Evolutionary conservation across 2,113 vertebrate genomes (phyloP).

Genomic region (Ellobius talpinus): DNA sequence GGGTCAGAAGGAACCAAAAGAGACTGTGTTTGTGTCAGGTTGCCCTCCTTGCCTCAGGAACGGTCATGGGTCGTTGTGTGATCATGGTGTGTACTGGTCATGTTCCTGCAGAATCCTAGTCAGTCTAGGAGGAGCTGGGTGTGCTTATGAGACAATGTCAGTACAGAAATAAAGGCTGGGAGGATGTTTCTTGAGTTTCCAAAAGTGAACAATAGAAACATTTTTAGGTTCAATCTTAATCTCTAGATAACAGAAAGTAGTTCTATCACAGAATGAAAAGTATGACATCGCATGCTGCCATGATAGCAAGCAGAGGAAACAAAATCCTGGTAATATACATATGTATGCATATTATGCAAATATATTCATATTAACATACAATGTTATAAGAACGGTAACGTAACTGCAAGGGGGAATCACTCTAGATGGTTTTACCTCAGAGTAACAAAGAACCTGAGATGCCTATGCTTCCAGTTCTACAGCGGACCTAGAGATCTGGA

Average conservation of each 20-base stretch:
- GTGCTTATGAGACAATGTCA: slow-evolving; percentile 74
- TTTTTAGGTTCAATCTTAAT: slow-evolving; percentile 83
- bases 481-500: slow-evolving; percentile 81
- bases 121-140: slow-evolving; percentile 68
- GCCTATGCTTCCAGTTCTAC: slow-evolving; percentile 82
- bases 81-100: slow-evolving; percentile 66
- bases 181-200: slow-evolving; percentile 83
- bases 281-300: slow-evolving; percentile 88
- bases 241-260: slow-evolving; percentile 86
- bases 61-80: slow-evolving; percentile 65
- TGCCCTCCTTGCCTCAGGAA: slow-evolving; percentile 76
- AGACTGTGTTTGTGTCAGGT: slow-evolving; percentile 56
- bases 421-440: slow-evolving; percentile 84
- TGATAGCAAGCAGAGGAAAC: slow-evolving; percentile 86
- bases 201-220: slow-evolving; percentile 82
- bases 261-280: slow-evolving; percentile 85
- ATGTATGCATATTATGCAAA: slow-evolving; percentile 90
- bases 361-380: slow-evolving; percentile 89
- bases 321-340: slow-evolving; percentile 87
- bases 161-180: slow-evolving; percentile 84
- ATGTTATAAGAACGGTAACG: slow-evolving; percentile 85
- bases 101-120: slow-evolving; percentile 80
- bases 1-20: slow-evolving; percentile 76
- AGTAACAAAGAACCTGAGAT: slow-evolving; percentile 89
- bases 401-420: slow-evolving; percentile 83